These are phyloP conservation scores for Stratiomys singularior DNA, from an alignment of 2,888 invertebrate species.

Conservation along the genomic window DNA sequence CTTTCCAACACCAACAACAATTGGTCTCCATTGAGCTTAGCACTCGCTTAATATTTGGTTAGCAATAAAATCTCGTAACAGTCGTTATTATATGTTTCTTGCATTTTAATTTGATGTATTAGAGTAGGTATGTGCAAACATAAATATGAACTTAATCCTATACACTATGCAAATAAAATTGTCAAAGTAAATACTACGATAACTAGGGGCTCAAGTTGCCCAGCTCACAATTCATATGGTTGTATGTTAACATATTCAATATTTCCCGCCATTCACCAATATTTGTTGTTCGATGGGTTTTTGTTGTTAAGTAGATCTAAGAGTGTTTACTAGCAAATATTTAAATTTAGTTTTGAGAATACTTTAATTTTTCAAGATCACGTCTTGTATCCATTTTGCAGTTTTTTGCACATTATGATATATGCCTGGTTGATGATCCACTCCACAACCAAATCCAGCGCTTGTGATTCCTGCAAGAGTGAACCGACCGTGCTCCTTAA, in stretches of 20 bases:
- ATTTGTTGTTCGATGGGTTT: conserved; percentile 15
- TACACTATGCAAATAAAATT: neutral
- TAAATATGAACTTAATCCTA: conserved; percentile 25
- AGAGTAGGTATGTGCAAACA: conserved; percentile 26
- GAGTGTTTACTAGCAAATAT: neutral
- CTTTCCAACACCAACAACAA: neutral
- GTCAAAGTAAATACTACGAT: neutral
- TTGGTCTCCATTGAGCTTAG: neutral
- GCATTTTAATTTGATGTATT: neutral
- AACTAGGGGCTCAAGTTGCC: too few relatives aligned
- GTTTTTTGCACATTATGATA: conserved; percentile 83
- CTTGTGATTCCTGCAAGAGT: conserved; percentile 84
- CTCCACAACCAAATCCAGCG: conserved; percentile 87
- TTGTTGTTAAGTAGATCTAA: neutral
- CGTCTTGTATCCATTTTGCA: conserved; percentile 74
- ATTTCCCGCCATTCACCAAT: conserved; percentile 16
- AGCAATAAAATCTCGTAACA: neutral
- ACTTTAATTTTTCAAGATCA: conserved; percentile 62
- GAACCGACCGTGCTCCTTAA: conserved; percentile 77
- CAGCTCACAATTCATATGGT: too few relatives aligned
- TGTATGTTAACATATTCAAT: too few relatives aligned
- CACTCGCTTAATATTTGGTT: neutral
- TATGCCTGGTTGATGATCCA: conserved; percentile 86
- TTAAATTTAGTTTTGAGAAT: neutral
- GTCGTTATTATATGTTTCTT: conserved; percentile 1